Evolutionary conservation across 2,888 invertebrate species (phyloP).

Genomic region (Lithophane leautieri): DNA sequence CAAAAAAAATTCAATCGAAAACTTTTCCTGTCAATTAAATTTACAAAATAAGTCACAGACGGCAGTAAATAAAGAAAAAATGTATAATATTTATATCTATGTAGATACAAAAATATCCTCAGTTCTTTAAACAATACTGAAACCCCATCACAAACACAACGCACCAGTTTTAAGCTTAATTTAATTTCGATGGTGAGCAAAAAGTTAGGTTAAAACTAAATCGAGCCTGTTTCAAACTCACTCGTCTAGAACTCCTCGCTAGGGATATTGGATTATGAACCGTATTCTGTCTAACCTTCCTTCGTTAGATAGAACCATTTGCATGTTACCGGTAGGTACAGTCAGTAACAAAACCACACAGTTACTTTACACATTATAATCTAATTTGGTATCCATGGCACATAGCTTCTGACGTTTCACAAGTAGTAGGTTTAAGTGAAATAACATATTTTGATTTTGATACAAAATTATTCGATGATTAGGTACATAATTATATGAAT

Average conservation of each 20-base stretch:
- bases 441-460: not conserved
- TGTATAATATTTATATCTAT: not conserved
- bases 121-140: slow-evolving; percentile 26
- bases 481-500: not conserved
- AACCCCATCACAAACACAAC: slow-evolving; percentile 49
- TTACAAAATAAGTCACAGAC: not conserved
- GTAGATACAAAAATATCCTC: not conserved
- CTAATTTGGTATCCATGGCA: not conserved
- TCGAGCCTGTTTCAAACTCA: slow-evolving; percentile 77
- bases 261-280: slow-evolving; percentile 84
- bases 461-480: not conserved
- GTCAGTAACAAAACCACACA: not conserved
- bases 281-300: slow-evolving; percentile 68
- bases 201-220: slow-evolving; percentile 73
- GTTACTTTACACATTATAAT: not conserved
- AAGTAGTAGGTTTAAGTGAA: too few relatives aligned
- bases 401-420: too few relatives aligned
- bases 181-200: slow-evolving; percentile 64
- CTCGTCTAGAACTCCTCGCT: slow-evolving; percentile 74
- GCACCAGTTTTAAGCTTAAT: slow-evolving; percentile 61
- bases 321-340: not conserved
- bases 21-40: not conserved
- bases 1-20: too few relatives aligned
- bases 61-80: not conserved
- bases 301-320: not conserved